phyloP scores from a whole-genome alignment of 2,888 invertebrate species.

The Teleiodes luculella region DNA sequence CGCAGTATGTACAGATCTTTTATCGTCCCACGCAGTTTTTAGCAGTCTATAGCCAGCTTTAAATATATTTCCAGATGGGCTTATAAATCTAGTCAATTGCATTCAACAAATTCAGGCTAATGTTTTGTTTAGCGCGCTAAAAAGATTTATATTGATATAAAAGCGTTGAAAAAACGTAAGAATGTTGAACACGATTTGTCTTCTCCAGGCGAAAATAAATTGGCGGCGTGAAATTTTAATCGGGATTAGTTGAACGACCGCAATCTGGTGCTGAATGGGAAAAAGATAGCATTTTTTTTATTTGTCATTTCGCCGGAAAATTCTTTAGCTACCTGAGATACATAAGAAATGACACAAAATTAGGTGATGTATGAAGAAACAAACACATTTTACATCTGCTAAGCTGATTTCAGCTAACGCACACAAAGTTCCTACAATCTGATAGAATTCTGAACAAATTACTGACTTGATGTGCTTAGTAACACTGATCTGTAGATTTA shows the following conservation, averaged over 20 bases:
- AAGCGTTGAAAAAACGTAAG: not conserved
- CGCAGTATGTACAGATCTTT: too few species aligned
- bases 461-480: slow-evolving; percentile 20
- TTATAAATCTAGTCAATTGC: too few species aligned
- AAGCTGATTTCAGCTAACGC: not conserved
- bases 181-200: not conserved
- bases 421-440: not conserved
- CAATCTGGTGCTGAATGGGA: not conserved
- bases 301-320: too few species aligned
- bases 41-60: too few species aligned
- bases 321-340: too few species aligned
- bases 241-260: slow-evolving; percentile 3
- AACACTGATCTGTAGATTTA: slow-evolving; percentile 51
- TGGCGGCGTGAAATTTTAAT: not conserved
- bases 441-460: not conserved
- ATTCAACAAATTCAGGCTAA: not conserved
- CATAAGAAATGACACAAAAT: too few species aligned
- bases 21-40: too few species aligned
- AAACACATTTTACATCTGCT: too few species aligned
- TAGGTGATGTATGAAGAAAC: too few species aligned
- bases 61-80: too few species aligned
- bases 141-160: not conserved
- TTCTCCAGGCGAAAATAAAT: slow-evolving; percentile 7
- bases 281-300: too few species aligned
- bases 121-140: slow-evolving; percentile 3